Evolutionary conservation across 2,888 invertebrate genomes (phyloP), one percentile per base, ranked within the genome.

Genomic region (Nipponacmea schrenckii): DNA sequence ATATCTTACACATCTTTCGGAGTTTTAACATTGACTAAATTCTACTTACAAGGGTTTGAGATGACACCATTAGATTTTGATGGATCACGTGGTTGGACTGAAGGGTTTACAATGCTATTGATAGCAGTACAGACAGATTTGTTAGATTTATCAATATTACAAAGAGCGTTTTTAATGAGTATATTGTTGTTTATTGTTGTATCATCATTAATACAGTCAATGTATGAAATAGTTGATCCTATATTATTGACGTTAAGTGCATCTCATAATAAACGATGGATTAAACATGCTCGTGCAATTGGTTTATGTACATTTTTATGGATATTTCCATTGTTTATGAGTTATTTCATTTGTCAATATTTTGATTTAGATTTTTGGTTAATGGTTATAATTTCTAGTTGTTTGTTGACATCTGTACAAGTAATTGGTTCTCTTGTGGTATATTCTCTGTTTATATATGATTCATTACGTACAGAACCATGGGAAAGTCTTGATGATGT

Each of bases 141-240:
- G 1, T 85, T 90, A 3, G 90, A 90, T 67, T 86, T 91, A 78
- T 87, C 88, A 71, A 89, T 90, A 71, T 87, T 90, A 15, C 89
- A 91, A 70, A 86, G 91, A 70, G 89, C 90, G 64, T 90, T 90
- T 69, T 87, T 91, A 15, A 89, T 91, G 84, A 89, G 90, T 50
- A 88, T 91, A 39, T 89, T 91, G 2, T 82, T 91, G 17, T 91
- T 91, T 77, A 90, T 91, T 62, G 91, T 91, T 7, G 81, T 90
- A n/a, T 91, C 91, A 0, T 91, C 91, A 1, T 85, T 91, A n/a
- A 88, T 91, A 14, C 91, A 91, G 79, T 91, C 91, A 14, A 89
- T 91, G 84, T 90, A 90, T 77, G 91, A 91, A 80, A 87, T 91
- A 31, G 86, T 90, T 2, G 91, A 91, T 76, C 90, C 91, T 1